phyloP scores from a whole-genome alignment of 1,140 invertebrate genomes.

The Rhopalosiphum maidis region DNA sequence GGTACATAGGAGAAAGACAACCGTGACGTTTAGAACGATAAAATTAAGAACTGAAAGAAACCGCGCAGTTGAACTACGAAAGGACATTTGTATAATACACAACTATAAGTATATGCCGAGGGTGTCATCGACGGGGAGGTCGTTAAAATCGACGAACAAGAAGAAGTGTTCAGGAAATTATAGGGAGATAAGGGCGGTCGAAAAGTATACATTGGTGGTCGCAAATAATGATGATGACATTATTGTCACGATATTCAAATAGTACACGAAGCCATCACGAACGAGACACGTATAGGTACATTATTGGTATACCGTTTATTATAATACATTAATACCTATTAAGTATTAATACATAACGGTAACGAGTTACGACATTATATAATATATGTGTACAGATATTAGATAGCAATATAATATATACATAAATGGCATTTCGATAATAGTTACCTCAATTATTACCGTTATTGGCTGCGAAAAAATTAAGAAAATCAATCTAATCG shows the following conservation, averaged over 20 bases:
- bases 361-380: neutral
- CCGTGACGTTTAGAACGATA: no score
- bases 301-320: neutral
- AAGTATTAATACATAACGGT: neutral
- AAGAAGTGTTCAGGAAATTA: neutral
- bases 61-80: no score
- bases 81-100: no score
- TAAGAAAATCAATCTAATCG: neutral
- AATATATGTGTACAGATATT: neutral
- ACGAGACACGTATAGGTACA: no score
- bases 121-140: neutral
- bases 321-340: neutral
- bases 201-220: neutral
- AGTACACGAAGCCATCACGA: no score
- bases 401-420: neutral
- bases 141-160: neutral
- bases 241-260: neutral
- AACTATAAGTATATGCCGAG: no score
- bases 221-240: neutral
- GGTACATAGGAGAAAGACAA: neutral
- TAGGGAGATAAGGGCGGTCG: neutral
- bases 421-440: neutral
- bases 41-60: no score
- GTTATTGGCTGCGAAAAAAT: neutral
- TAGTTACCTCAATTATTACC: neutral